Evolutionary conservation across 1,140 invertebrate species (phyloP).

Genomic region (Drosophila persimilis): DNA sequence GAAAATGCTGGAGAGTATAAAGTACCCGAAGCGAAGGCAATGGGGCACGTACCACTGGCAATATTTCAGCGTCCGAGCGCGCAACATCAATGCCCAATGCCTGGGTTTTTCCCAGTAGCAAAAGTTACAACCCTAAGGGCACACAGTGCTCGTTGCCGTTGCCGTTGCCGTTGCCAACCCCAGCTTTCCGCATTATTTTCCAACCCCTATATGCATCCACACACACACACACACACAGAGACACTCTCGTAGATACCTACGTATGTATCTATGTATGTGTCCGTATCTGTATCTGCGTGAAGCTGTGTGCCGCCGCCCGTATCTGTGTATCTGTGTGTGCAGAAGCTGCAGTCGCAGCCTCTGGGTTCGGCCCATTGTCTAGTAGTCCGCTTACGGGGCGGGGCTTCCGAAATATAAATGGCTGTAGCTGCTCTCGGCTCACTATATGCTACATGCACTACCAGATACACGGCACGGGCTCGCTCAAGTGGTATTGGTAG

Average conservation of each 20-base stretch:
- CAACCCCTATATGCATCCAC: constrained; percentile 38
- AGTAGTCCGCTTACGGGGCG: constrained; percentile 76
- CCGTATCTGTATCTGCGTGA: constrained; percentile 14
- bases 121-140: constrained; percentile 75
- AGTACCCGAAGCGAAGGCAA: constrained; percentile 57
- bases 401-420: constrained; percentile 82
- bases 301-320: constrained; percentile 1
- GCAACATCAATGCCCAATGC: constrained; percentile 35
- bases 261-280: constrained; percentile 11
- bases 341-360: constrained; percentile 76
- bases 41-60: constrained; percentile 72
- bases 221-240: neutral
- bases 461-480: constrained; percentile 6
- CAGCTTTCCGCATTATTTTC: constrained; percentile 56
- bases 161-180: constrained; percentile 64
- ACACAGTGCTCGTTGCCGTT: constrained; percentile 22
- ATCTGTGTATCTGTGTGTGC: constrained; percentile 35
- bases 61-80: constrained; percentile 45
- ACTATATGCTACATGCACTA: constrained; percentile 21
- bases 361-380: constrained; percentile 78
- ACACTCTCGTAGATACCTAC: neutral
- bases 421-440: constrained; percentile 56
- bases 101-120: constrained; percentile 79
- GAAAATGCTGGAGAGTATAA: constrained; percentile 53
- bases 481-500: constrained; percentile 51